A percentile compares a stretch with the other conserved stretches of the same genome.
phyloP scores from a whole-genome alignment of 2,888 invertebrate species.

The Hemistola chrysoprasaria region DNA sequence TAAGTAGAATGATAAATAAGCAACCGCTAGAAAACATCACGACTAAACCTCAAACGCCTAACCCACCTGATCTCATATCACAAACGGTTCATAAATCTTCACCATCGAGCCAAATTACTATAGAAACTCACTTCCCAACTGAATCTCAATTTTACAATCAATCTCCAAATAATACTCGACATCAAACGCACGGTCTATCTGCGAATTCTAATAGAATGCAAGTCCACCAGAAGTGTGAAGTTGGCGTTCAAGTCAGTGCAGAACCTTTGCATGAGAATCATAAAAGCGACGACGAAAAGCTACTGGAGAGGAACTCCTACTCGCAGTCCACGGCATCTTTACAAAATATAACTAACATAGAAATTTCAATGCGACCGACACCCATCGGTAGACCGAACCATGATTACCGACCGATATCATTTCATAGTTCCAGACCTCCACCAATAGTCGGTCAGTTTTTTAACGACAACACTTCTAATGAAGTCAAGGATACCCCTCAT shows the following conservation, averaged over 20 bases:
- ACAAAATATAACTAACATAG: conserved; percentile 77
- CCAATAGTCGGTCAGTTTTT: conserved; percentile 49
- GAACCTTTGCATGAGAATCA: conserved; percentile 57
- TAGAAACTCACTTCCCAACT: conserved; percentile 74
- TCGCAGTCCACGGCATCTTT: conserved; percentile 64
- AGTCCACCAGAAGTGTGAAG: conserved; percentile 55
- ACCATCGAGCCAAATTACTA: conserved; percentile 65
- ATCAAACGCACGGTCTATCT: conserved; percentile 38
- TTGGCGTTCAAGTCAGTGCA: conserved; percentile 60
- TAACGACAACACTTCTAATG: conserved; percentile 61
- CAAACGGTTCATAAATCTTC: conserved; percentile 70
- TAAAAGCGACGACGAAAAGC: conserved; percentile 78
- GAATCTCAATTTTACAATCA: conserved; percentile 53
- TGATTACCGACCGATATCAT: conserved; percentile 74
- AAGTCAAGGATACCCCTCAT: conserved; percentile 71
- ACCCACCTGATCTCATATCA: conserved; percentile 75
- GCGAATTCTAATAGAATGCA: conserved; percentile 40
- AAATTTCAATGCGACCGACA: conserved; percentile 68
- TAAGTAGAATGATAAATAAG: conserved; percentile 69
- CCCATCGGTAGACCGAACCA: conserved; percentile 52
- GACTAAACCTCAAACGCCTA: conserved; percentile 40
- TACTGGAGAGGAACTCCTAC: conserved; percentile 65
- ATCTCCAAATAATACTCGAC: conserved; percentile 40
- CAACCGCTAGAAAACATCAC: conserved; percentile 52
- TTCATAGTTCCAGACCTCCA: conserved; percentile 61